Conservation (phyloP, 2,888 invertebrate genomes). For the Diplolepis rosae region DNA sequence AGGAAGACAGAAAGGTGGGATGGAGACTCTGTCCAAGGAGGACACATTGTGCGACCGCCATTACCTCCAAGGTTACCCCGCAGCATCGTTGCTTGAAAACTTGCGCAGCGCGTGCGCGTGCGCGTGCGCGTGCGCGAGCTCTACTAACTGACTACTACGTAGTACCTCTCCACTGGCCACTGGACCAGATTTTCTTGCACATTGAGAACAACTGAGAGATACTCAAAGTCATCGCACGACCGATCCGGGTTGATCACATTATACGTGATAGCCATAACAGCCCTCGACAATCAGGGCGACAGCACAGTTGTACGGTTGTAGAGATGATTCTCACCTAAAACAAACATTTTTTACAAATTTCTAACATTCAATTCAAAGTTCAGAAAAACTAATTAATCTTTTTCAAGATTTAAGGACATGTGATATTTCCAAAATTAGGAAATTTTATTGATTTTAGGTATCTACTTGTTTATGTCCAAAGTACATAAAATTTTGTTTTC, state of each 20-base stretch:
- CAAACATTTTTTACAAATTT: too few species aligned
- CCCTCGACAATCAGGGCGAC: conserved; percentile 12
- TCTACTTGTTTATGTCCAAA: too few species aligned
- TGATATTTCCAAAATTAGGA: too few species aligned
- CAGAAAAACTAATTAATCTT: too few species aligned
- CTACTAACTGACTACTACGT: conserved; percentile 16
- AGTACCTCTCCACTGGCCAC: conserved; percentile 25
- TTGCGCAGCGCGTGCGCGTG: conserved; percentile 26
- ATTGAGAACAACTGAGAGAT: conserved; percentile 20
- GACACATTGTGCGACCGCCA: conserved; percentile 53
- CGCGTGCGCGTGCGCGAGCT: conserved; percentile 23
- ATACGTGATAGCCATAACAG: conserved; percentile 1
- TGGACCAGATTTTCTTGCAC: conserved; percentile 25
- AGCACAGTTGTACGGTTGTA: background rate
- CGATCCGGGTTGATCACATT: conserved; percentile 21
- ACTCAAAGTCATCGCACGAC: conserved; percentile 14
- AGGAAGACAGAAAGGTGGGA: too few species aligned
- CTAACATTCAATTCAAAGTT: too few species aligned
- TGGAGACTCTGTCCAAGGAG: conserved; percentile 30
- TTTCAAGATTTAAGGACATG: too few species aligned
- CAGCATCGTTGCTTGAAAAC: conserved; percentile 36
- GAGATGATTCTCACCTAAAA: conserved; percentile 18
- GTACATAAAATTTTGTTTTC: too few species aligned
- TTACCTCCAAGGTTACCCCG: conserved; percentile 59
- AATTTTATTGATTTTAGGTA: too few species aligned